Evolutionary conservation across 2,113 vertebrate species (phyloP).

Genomic region (Lophochroa leadbeateri): DNA sequence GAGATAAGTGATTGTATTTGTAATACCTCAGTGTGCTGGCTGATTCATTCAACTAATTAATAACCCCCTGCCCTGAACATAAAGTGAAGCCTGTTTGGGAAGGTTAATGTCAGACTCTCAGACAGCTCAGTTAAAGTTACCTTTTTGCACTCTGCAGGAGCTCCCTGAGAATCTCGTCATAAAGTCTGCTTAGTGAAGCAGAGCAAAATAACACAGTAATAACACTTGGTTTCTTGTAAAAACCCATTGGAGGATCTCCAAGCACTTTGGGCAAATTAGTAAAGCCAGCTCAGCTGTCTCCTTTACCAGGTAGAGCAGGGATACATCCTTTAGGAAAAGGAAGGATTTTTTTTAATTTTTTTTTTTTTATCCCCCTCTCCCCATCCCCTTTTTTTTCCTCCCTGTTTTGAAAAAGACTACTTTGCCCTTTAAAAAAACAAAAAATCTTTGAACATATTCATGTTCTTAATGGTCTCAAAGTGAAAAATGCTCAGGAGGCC

Average conservation of each 20-base stretch:
- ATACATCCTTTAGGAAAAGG: not conserved
- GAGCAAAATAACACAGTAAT: not conserved
- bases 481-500: not conserved
- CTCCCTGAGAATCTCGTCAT: not conserved
- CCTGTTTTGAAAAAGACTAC: not conserved
- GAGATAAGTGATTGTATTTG: slow-evolving; percentile 14
- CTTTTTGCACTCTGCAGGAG: not conserved
- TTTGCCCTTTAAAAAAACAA: not conserved
- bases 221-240: not conserved
- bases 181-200: not conserved
- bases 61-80: slow-evolving; percentile 33
- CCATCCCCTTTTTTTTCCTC: too few species aligned
- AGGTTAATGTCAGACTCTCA: slow-evolving; percentile 8
- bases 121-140: slow-evolving; percentile 22
- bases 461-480: not conserved
- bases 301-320: not conserved
- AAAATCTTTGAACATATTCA: not conserved
- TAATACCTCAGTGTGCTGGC: slow-evolving; percentile 17
- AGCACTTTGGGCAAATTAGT: not conserved
- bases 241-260: not conserved
- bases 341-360: not conserved
- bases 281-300: not conserved
- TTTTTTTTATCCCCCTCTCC: not conserved
- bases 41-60: slow-evolving; percentile 62
- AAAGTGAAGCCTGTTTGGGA: slow-evolving; percentile 44